Conservation (phyloP, 2,113 vertebrate species). For the Sinocyclocheilus anophthalmus region DNA sequence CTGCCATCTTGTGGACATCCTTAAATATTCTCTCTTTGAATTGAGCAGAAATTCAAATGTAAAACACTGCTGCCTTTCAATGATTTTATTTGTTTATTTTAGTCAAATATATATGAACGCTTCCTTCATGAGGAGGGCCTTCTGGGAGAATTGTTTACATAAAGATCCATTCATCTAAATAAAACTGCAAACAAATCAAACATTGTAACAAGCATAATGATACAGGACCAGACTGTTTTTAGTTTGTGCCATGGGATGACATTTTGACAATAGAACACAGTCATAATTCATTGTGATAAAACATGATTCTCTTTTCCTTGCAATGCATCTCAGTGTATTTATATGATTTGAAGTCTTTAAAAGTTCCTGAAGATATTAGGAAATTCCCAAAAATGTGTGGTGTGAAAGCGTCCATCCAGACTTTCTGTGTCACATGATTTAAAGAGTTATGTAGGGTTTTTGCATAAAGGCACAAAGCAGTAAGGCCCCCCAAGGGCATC, state of each 20-base stretch:
- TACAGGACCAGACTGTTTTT: constrained; percentile 59
- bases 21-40: not conserved
- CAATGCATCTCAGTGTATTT: constrained; percentile 37
- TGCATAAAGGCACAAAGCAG: constrained; percentile 82
- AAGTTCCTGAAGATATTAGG: constrained; percentile 58
- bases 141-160: constrained; percentile 77
- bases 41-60: not conserved
- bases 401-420: constrained; percentile 65
- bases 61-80: constrained; percentile 60
- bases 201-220: constrained; percentile 62
- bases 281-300: constrained; percentile 52
- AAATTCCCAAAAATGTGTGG: constrained; percentile 62
- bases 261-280: constrained; percentile 57
- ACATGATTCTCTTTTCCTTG: constrained; percentile 43
- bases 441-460: constrained; percentile 66
- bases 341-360: constrained; percentile 51
- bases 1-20: constrained; percentile 47
- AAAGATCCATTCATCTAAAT: constrained; percentile 71
- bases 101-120: constrained; percentile 82
- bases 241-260: constrained; percentile 69
- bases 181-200: constrained; percentile 69
- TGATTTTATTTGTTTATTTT: constrained; percentile 75
- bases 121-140: constrained; percentile 73
- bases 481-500: constrained; percentile 67
- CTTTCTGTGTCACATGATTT: constrained; percentile 59